Evolutionary conservation across 2,888 invertebrate genomes (phyloP).

Genomic region (Drosophila ustulata): DNA sequence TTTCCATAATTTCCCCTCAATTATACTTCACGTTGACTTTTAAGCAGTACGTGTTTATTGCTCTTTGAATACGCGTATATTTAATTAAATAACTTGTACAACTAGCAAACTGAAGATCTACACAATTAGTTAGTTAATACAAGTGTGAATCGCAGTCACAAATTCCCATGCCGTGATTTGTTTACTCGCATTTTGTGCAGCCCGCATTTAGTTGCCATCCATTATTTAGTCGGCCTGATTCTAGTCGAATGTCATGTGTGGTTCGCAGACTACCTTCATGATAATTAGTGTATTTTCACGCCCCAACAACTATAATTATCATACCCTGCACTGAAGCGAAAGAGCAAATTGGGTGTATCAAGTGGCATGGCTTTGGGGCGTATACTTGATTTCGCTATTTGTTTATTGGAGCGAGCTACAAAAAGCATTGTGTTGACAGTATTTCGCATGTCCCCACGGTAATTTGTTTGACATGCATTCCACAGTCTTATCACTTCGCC

Average conservation of each 20-base stretch:
- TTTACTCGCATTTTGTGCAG: background rate
- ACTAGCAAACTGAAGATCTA: background rate
- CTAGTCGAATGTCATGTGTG: slow-evolving; percentile 13
- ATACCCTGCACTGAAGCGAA: background rate
- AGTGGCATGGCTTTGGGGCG: background rate
- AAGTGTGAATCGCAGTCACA: background rate
- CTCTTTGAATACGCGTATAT: background rate
- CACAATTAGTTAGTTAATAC: background rate
- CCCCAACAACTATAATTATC: slow-evolving; percentile 45
- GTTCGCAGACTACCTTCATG: slow-evolving; percentile 15
- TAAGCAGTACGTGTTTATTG: slow-evolving; percentile 5
- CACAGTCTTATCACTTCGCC: slow-evolving; percentile 45
- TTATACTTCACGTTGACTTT: slow-evolving; percentile 32
- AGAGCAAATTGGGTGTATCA: background rate
- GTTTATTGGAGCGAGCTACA: slow-evolving; percentile 15
- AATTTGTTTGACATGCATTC: slow-evolving; percentile 55
- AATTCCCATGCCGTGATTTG: background rate
- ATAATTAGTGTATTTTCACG: slow-evolving; percentile 59
- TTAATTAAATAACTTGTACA: background rate
- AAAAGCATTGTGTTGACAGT: background rate
- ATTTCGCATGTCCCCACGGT: slow-evolving; percentile 30
- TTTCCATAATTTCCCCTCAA: slow-evolving; percentile 39
- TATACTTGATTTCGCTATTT: background rate
- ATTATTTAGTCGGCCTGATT: slow-evolving; percentile 25
- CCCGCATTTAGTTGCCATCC: slow-evolving; percentile 31